Percentiles rank a stretch among this genome's conserved stretches.
These are phyloP conservation scores for Therioaphis trifolii DNA, from an alignment of 2,888 invertebrate genomes.

Conservation along the genomic window DNA sequence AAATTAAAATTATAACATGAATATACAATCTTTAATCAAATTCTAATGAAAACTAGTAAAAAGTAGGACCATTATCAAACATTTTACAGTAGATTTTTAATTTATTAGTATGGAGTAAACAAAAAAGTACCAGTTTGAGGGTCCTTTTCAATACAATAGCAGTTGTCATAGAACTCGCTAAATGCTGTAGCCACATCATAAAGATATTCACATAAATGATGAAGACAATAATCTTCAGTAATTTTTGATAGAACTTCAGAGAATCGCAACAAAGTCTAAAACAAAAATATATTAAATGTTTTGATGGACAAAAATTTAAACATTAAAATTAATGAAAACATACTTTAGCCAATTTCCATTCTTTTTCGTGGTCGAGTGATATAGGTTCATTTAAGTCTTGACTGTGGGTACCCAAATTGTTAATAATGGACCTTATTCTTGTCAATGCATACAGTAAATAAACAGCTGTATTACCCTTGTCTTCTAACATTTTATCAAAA, in stretches of 20 bases:
- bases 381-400: slow-evolving; percentile 73
- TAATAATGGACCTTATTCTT: slow-evolving; percentile 89
- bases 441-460: slow-evolving; percentile 95
- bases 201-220: slow-evolving; percentile 92
- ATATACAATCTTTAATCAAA: too few species aligned
- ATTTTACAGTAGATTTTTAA: not conserved
- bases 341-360: slow-evolving; percentile 91
- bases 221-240: slow-evolving; percentile 83
- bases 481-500: slow-evolving; percentile 99
- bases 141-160: slow-evolving; percentile 97
- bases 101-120: not conserved
- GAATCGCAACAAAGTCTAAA: slow-evolving; percentile 79
- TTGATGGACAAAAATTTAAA: not conserved
- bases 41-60: too few species aligned
- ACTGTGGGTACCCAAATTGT: slow-evolving; percentile 76
- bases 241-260: slow-evolving; percentile 88
- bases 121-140: slow-evolving; percentile 67
- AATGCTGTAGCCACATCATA: slow-evolving; percentile 94
- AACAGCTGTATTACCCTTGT: slow-evolving; percentile 98
- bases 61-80: too few species aligned
- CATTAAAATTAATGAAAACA: slow-evolving; percentile 62
- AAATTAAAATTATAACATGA: too few species aligned
- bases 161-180: slow-evolving; percentile 96
- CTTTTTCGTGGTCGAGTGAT: slow-evolving; percentile 87
- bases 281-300: slow-evolving; percentile 48